Evolutionary conservation across 2,113 vertebrate species (phyloP).

Genomic region (Podilymbus podiceps): DNA sequence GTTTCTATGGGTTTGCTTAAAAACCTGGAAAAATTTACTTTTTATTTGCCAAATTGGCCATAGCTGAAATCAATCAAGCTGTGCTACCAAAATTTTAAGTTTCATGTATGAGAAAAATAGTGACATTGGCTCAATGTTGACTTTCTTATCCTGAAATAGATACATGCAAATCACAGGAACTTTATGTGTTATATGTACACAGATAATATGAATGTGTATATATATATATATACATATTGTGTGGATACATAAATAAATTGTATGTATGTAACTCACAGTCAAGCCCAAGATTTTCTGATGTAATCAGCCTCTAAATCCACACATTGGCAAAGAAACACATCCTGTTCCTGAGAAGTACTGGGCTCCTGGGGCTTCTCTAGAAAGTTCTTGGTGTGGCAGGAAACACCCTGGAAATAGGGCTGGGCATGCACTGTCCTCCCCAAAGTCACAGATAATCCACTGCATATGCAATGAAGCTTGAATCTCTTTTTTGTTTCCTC

Average conservation of each 20-base stretch:
- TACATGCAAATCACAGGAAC: neutral
- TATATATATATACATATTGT: too few relatives aligned
- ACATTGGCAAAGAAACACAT: constrained; percentile 35
- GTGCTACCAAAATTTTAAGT: neutral
- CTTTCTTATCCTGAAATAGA: neutral
- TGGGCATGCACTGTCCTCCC: neutral
- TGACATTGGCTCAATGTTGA: neutral
- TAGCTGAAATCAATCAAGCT: neutral
- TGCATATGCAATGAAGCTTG: neutral
- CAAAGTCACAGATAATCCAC: constrained; percentile 21
- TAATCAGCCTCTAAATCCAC: neutral
- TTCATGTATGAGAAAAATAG: neutral
- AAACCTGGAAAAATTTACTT: constrained; percentile 16
- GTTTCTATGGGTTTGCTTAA: constrained; percentile 7
- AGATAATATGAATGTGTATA: neutral
- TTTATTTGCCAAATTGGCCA: constrained; percentile 10
- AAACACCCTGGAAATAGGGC: constrained; percentile 56
- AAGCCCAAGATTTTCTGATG: neutral
- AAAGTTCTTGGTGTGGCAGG: constrained; percentile 37
- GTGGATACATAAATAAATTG: neutral
- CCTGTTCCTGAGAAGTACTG: constrained; percentile 21
- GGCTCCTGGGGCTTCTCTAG: constrained; percentile 25
- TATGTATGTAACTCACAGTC: neutral
- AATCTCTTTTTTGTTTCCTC: neutral
- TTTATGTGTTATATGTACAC: neutral